Evolutionary conservation across 2,797 vertebrate species (phyloP).

Genomic region (Manis crassicaudata): DNA sequence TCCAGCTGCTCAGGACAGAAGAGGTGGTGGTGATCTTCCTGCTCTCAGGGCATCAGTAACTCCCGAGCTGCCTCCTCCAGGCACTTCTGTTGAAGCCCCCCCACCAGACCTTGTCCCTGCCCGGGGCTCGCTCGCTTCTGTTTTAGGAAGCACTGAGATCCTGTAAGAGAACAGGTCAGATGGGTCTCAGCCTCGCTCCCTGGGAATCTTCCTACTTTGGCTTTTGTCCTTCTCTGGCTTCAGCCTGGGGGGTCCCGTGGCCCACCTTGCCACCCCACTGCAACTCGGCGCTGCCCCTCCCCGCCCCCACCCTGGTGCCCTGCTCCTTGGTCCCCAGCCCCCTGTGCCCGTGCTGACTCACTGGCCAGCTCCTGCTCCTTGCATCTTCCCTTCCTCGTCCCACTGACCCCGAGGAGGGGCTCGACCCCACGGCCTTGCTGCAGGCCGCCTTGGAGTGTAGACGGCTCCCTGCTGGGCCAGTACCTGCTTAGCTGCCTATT

Average conservation of each 20-base stretch:
- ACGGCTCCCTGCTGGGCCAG: rapidly evolving
- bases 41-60: neutral
- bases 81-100: neutral
- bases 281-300: no score
- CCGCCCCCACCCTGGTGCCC: no score
- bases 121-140: neutral
- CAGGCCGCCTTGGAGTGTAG: neutral
- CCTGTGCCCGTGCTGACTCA: no score
- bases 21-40: no score
- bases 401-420: no score
- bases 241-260: neutral
- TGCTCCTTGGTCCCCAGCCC: no score
- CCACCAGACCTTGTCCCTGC: no score
- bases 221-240: neutral
- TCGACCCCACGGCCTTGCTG: neutral
- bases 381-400: no score
- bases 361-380: no score
- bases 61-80: neutral
- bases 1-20: neutral
- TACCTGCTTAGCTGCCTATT: neutral
- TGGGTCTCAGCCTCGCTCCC: neutral
- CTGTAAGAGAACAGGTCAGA: neutral
- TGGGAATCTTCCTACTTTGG: neutral
- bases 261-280: no score
- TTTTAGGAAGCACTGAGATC: neutral